Base-by-base conservation (phyloP, 2,888 invertebrate genomes). In the Sinopyrophorus schimmeli region DNA sequence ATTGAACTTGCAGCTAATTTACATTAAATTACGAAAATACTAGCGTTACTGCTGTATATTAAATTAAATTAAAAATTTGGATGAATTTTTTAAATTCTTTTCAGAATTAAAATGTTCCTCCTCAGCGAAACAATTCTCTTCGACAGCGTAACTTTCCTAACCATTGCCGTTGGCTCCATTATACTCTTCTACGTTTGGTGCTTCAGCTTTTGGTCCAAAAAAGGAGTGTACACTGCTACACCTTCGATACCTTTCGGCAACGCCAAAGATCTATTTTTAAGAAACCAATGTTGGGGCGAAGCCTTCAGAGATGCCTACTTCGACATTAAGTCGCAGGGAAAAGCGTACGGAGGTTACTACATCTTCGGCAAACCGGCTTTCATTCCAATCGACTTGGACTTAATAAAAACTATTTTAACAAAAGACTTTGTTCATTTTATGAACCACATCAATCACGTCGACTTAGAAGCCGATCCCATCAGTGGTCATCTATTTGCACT, bases 361-460 rank as follows among this genome's bases (percentile, higher is more conserved):
- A 28, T 49, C 3, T 24, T 52, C n/a, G 5, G 28, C 4, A 39
- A 21, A 26, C 58, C 58, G n/a, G 11, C 21, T 1, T 16, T 58
- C 5, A 12, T 58, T 10, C 9, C 43, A 24, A 21, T 47, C 3
- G 55, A 57, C 30, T 34, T 53, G 2, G 53, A 58, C 32, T 32
- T 58, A 24, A 32, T 54, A n/a, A 60, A 59, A 34, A 72, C 73
- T 24, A 69, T 83, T 10, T 59, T 82, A 57, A 76, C 77, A 18
- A 78, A 75, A 53, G 81, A 83, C 55, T 83, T 81, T 53, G 70
- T 69, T 2, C 69, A 78, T 60, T 83, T 84, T 49, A 77, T 79
- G 62, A 80, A 82, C 42, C 79, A 82, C 30, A 81, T 80, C 0
- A 68, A 78, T 12, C 78, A 77, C 58, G 71, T 67, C 3, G 78